phyloP scores from a whole-genome alignment of 2,888 invertebrate species.

The Agonopterix alstromeriana region DNA sequence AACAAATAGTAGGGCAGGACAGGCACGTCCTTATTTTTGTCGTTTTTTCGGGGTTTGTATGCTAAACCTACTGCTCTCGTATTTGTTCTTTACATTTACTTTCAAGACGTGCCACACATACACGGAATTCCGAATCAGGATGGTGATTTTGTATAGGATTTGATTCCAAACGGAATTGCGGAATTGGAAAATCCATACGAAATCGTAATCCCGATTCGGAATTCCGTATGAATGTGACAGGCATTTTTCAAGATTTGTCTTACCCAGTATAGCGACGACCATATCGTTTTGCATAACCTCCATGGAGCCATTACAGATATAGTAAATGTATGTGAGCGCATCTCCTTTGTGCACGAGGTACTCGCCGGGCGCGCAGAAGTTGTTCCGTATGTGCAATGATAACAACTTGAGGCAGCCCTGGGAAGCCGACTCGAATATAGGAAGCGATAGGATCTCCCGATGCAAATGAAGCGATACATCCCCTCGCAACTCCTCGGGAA shows the following conservation, averaged over 20 bases:
- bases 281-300: constrained; percentile 97
- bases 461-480: constrained; percentile 98
- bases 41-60: too few species aligned
- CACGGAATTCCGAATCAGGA: too few species aligned
- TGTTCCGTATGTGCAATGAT: constrained; percentile 93
- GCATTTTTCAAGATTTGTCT: constrained; percentile 29
- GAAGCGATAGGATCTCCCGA: constrained; percentile 93
- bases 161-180: too few species aligned
- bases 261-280: constrained; percentile 98
- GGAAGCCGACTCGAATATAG: constrained; percentile 95
- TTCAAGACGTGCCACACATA: too few species aligned
- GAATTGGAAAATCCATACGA: too few species aligned
- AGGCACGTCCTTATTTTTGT: too few species aligned
- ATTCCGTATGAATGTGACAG: too few species aligned
- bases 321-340: constrained; percentile 94
- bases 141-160: too few species aligned
- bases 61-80: too few species aligned
- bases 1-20: too few species aligned
- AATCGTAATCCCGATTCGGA: too few species aligned
- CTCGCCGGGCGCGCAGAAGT: constrained; percentile 97
- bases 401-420: constrained; percentile 96
- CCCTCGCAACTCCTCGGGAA: constrained; percentile 96
- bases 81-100: too few species aligned
- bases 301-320: constrained; percentile 98
- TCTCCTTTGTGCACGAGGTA: constrained; percentile 96